Base-by-base conservation (phyloP, 1,140 invertebrate species). In the Matsumurasca onukii region DNA sequence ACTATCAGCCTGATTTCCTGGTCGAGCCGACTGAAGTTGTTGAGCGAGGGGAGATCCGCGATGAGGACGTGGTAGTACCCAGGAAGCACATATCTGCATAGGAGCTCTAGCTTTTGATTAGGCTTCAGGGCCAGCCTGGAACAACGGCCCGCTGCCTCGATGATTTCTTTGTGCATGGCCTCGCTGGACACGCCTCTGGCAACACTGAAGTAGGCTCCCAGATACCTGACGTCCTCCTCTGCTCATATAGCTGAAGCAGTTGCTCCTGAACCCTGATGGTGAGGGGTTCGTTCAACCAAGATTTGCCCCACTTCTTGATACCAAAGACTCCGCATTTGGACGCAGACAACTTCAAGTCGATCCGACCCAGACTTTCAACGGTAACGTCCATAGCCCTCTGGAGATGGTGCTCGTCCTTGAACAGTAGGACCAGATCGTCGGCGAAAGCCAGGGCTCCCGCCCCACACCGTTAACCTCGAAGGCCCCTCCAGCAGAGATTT, bases 361-460 rank as follows among this genome's bases (percentile, higher is more conserved):
- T n/a, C n/a, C n/a, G n/a, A n/a, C n/a, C n/a, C n/a, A n/a, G n/a
- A n/a, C n/a, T n/a, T n/a, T n/a, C n/a, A n/a, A n/a, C n/a, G n/a
- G n/a, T 3, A 24, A 30, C 3, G 29, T 62, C 24, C 1, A 62
- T 9, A 20, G 20, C 31, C 27, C 1, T 30, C 20, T 62, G 59
- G 1, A 62, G 25, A 12, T 24, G 24, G 5, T 31, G 20, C 20
- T 24, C 1, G 15, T 67, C 70, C 1, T 31, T 52, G 3, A 74
- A 66, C 0, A 71, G 1, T 22, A 78, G 30, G 12, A 75, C 72
- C 5, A 78, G 13, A 66, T 78, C 77, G 39, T 78, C 77, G 5
- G 77, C 77, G 63, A 78, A 78, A 0, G 74, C 77, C 13, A 77
- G 65, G 0, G 48, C 72, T 27, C 69, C 62, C 0, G 76, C 31